A percentile compares a stretch with the other conserved stretches of the same genome.
Evolutionary conservation across 2,888 invertebrate species (phyloP).

Genomic region (Gisinianus flammeolus): DNA sequence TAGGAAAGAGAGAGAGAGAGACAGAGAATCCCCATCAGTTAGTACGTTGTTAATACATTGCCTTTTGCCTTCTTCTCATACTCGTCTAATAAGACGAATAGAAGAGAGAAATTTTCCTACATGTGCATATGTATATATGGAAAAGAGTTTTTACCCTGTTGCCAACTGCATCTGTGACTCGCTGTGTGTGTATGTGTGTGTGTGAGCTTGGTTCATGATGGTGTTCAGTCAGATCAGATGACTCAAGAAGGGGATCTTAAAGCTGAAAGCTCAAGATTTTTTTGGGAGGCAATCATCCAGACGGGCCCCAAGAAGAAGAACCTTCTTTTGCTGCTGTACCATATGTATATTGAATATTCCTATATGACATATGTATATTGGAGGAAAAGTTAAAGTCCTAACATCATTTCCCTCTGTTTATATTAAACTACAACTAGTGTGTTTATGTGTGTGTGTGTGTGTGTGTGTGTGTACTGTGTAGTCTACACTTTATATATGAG

Average conservation of each 20-base stretch:
- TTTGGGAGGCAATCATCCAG: conserved; percentile 36
- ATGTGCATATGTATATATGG: background rate
- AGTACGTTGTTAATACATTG: background rate
- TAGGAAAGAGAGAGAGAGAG: too few relatives aligned
- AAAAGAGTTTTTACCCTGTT: conserved; percentile 28
- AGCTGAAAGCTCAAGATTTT: background rate
- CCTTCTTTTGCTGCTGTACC: conserved; percentile 13
- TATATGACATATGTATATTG: background rate
- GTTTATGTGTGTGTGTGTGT: too few relatives aligned
- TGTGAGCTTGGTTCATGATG: background rate
- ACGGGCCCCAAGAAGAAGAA: too few relatives aligned
- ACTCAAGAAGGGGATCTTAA: conserved; percentile 20
- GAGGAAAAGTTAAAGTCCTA: background rate
- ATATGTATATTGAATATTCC: background rate
- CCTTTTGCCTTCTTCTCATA: background rate
- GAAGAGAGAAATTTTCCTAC: conserved; percentile 8
- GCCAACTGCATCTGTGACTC: conserved; percentile 32
- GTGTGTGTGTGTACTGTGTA: too few relatives aligned
- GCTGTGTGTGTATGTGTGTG: background rate
- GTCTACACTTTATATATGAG: too few relatives aligned
- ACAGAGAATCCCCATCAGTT: background rate
- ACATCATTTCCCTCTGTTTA: conserved; percentile 9
- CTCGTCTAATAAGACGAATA: too few relatives aligned
- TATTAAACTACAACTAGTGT: too few relatives aligned
- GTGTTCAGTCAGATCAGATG: conserved; percentile 31